Conservation (phyloP, 1,140 invertebrate genomes). For the Drosophila rufa region DNA sequence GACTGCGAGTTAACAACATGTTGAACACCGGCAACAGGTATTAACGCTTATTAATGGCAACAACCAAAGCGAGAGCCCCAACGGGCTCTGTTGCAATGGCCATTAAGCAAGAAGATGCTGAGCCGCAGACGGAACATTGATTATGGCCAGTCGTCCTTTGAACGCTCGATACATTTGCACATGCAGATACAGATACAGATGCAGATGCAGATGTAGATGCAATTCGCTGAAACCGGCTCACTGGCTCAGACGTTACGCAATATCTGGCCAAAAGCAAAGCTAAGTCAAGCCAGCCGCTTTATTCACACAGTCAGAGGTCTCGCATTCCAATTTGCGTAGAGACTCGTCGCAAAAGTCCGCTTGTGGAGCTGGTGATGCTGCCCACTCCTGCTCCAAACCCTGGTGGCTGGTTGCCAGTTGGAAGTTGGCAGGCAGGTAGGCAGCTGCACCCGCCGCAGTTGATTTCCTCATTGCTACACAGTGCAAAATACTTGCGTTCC, state of each 20-base stretch:
- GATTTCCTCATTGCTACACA: slow-evolving; percentile 71
- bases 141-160: slow-evolving; percentile 64
- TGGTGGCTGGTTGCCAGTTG: slow-evolving; percentile 13
- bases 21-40: slow-evolving; percentile 38
- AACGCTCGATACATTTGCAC: slow-evolving; percentile 20
- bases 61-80: slow-evolving; percentile 17
- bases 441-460: slow-evolving; percentile 54
- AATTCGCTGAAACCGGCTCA: slow-evolving; percentile 61
- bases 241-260: slow-evolving; percentile 62
- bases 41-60: slow-evolving; percentile 69
- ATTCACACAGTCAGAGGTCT: slow-evolving; percentile 77
- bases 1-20: slow-evolving; percentile 58
- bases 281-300: slow-evolving; percentile 52
- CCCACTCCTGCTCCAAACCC: slow-evolving; percentile 40
- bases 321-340: slow-evolving; percentile 81
- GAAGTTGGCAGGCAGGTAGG: slow-evolving; percentile 41
- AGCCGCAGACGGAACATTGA: slow-evolving; percentile 24
- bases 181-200: slow-evolving; percentile 18
- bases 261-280: slow-evolving; percentile 44
- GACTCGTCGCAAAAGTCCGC: slow-evolving; percentile 48
- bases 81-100: slow-evolving; percentile 59
- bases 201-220: slow-evolving; percentile 27
- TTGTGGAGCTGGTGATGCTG: slow-evolving; percentile 26
- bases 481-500: slow-evolving; percentile 10
- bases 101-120: slow-evolving; percentile 61